Conservation (phyloP, 2,888 invertebrate genomes). For the Dione vanillae region DNA sequence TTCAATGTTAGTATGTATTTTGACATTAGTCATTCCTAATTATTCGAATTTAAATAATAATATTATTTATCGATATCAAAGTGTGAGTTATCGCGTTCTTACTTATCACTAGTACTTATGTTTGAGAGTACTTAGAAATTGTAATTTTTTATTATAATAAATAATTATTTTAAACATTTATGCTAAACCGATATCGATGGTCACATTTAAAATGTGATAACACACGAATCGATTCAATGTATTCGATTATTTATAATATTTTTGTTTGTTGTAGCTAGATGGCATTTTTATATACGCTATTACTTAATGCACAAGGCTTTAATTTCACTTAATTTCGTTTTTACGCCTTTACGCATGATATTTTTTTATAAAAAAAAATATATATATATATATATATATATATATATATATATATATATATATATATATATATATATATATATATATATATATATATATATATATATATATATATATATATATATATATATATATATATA, state of each 20-base stretch:
- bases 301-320: conserved; percentile 48
- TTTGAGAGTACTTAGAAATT: conserved; percentile 35
- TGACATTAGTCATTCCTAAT: conserved; percentile 73
- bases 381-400: too few relatives aligned
- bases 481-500: too few relatives aligned
- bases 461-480: too few relatives aligned
- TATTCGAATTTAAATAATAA: conserved; percentile 72
- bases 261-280: conserved; percentile 35
- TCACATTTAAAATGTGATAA: conserved; percentile 19
- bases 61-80: conserved; percentile 52
- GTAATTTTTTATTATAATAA: conserved; percentile 9
- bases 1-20: conserved; percentile 61
- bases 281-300: conserved; percentile 40
- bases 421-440: too few relatives aligned
- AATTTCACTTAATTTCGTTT: conserved; percentile 37
- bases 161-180: conserved; percentile 1
- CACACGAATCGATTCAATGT: conserved; percentile 22
- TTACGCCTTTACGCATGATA: conserved; percentile 32
- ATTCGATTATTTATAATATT: conserved; percentile 29
- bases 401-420: too few relatives aligned
- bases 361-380: conserved; percentile 35
- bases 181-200: neutral
- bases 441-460: too few relatives aligned
- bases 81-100: conserved; percentile 52
- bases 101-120: conserved; percentile 48